A percentile compares a stretch with the other conserved stretches of the same genome.
Conservation (phyloP, 92 coral and sea anemone species). For the Zoanthus sociatus region DNA sequence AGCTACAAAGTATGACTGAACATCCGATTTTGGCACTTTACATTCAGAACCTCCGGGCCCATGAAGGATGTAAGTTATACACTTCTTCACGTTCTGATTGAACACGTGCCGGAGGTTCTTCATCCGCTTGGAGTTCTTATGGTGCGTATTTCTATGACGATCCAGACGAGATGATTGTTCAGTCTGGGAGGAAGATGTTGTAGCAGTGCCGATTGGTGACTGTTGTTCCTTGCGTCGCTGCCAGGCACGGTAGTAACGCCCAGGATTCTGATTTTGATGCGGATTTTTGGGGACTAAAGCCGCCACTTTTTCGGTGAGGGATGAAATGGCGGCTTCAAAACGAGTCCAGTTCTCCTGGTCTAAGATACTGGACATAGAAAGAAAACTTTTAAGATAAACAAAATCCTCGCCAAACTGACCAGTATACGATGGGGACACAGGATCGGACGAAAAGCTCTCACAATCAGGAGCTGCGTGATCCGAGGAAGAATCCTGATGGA, state of each 20-base stretch:
- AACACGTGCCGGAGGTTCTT: no score
- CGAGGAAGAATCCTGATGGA: no score
- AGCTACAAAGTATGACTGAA: no score
- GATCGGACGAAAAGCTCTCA: background rate
- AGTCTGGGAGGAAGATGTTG: background rate
- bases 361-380: background rate
- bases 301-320: background rate
- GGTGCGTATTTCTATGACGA: no score
- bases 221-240: background rate
- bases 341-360: constrained; percentile 6
- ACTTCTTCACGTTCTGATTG: no score
- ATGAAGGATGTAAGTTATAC: no score
- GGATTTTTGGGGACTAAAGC: background rate
- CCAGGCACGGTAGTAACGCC: background rate
- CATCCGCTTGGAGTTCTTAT: no score
- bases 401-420: constrained; percentile 8
- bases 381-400: background rate
- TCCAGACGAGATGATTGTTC: no score
- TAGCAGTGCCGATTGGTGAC: background rate
- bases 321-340: background rate
- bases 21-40: no score
- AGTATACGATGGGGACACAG: background rate
- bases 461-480: no score
- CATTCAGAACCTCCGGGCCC: no score
- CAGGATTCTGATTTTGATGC: background rate